Evolutionary conservation across 2,797 vertebrate genomes (phyloP), one percentile per base, ranked within the genome.

Genomic region (Brotula barbata): DNA sequence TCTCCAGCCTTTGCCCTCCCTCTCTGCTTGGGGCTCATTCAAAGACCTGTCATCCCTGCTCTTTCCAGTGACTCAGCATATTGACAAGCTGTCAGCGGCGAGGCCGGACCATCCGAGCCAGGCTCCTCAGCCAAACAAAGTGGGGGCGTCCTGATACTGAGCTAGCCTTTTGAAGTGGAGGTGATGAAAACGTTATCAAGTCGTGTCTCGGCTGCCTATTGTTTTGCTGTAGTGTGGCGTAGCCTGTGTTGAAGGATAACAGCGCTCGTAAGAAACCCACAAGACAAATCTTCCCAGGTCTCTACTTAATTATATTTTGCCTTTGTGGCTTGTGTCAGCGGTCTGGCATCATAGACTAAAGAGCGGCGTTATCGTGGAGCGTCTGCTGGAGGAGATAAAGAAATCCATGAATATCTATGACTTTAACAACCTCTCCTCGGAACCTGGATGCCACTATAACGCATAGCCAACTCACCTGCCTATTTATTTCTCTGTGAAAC

Each of bases 31-130:
- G 25, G 47, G n/a, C 65, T 52, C 48, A 55, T 53, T 68, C 58
- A 14, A 60, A 65, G 37, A 17, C 60, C 58, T 42, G 66, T 80
- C 76, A 59, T 9, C 15, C 28, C 21, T 17, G 31, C 56, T 63
- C 59, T 63, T 66, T 64, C 47, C 58, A 56, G 53, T 75, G 74
- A 81, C 67, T 70, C 78, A 51, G 71, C 64, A 50, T 73, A 75
- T 68, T 64, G 82, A 83, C 58, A 68, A 64, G 62, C 64, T 73
- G 75, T 73, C 71, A 45, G 51, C 58, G 44, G 58, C 46, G 36
- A 2, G 64, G 31, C 56, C 3, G 28, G 41, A 31, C 36, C n/a
- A 0, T 12, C 19, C 16, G 8, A 68, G 52, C 28, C 67, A 44
- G 43, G 45, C 15, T 10, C 46, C 61, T 58, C 63, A 31, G 61